Base-by-base conservation (phyloP, 2,797 vertebrate genomes). In the Anguilla megastoma region DNA sequence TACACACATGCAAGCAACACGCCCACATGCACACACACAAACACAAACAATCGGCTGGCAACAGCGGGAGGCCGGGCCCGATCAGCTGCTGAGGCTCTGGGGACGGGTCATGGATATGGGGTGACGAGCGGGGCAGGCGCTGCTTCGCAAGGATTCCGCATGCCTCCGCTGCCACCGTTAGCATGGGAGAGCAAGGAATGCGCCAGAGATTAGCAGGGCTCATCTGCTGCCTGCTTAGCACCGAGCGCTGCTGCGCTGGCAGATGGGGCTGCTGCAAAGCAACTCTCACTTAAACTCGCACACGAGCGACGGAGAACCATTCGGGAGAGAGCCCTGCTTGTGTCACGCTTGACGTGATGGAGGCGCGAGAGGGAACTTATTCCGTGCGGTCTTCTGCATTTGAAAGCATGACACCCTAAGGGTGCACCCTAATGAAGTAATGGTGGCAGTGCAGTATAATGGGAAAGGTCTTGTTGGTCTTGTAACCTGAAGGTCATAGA, bases 41-140 rank as follows among this genome's bases (percentile, higher is more conserved):
- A 88, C 90, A 92, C 24, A 90, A 92, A 94, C 92, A 93, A 86
- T 90, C 8, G 88, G 88, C 91, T 92, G 85, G 48, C 33, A 33
- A 86, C 84, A 87, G 80, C 71, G 83, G 30, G 50, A 89, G 90
- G 89, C 90, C 80, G 82, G 91, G 91, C 90, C 85, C 87, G 90
- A 93, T 95, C 93, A 95, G 86, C 54, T 84, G 63, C 60, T 52
- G 87, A 52, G 41, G 27, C 79, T 36, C 63, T 33, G 79, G 50
- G 83, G 24, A 54, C 50, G 16, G 87, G 50, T 21, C 27, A 88
- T 41, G 18, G 83, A 84, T 63, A 36, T 52, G n/a, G 58, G 80
- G 60, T 69, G 48, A 84, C 56, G 52, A 56, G 52, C 82, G 84
- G 87, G 86, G 87, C 56, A 80, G 3, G 85, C 85, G 54, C 45